Percentiles rank a stretch among this genome's conserved stretches.
These are phyloP conservation scores for Pyxicephalus adspersus DNA, from an alignment of 2,113 vertebrate genomes.

Conservation along the genomic window DNA sequence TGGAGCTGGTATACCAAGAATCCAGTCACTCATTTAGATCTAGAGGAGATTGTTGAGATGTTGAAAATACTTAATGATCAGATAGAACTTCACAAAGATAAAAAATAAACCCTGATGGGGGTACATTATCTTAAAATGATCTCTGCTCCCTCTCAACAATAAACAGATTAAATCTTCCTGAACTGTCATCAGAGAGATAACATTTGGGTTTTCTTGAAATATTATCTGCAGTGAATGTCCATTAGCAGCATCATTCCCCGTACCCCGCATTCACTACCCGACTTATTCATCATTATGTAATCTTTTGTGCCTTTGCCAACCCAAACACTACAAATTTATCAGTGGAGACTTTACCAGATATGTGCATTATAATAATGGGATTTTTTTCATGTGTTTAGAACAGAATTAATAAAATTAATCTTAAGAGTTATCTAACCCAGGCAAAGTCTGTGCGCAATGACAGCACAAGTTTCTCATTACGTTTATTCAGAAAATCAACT, in stretches of 20 bases:
- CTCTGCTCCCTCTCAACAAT: no score
- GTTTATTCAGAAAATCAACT: constrained; percentile 45
- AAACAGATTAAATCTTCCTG: no score
- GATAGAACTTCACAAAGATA: no score
- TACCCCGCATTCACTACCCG: not conserved
- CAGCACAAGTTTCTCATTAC: constrained; percentile 53
- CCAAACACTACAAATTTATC: not conserved
- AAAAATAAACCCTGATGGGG: no score
- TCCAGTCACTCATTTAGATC: no score
- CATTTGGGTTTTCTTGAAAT: not conserved
- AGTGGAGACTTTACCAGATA: not conserved
- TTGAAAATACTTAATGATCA: no score
- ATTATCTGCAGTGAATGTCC: not conserved
- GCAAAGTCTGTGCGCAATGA: constrained; percentile 40
- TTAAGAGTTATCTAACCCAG: not conserved
- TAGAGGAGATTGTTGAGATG: no score
- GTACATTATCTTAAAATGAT: no score
- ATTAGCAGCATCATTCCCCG: not conserved
- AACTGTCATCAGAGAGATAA: no score
- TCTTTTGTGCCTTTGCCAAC: not conserved
- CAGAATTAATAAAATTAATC: constrained; percentile 39
- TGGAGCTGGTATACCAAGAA: no score
- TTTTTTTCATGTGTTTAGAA: not conserved
- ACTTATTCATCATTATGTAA: constrained; percentile 31
- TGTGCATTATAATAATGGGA: not conserved